These are phyloP conservation scores for Chironomus tentans DNA, from an alignment of 2,888 invertebrate species.

Conservation along the genomic window DNA sequence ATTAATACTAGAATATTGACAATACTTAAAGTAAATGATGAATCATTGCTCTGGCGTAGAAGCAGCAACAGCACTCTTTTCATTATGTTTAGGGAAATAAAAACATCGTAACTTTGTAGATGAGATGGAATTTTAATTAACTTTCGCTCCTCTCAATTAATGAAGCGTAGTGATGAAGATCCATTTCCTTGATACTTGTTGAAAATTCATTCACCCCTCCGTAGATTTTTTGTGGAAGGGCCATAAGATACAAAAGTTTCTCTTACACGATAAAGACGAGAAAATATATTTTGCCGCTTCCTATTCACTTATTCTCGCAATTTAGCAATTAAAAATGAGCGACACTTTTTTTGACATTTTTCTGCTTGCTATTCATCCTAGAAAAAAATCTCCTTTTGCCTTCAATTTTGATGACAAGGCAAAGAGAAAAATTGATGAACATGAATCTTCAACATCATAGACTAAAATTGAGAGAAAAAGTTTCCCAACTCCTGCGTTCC, in stretches of 20 bases:
- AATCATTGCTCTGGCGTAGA: no score
- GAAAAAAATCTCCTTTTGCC: neutral
- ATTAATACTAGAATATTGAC: no score
- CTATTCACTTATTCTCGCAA: neutral
- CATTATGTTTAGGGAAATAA: neutral
- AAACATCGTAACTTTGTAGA: neutral
- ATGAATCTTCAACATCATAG: slow-evolving; percentile 4
- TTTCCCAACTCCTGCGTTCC: no score
- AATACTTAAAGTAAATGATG: no score
- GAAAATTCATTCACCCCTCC: slow-evolving; percentile 22
- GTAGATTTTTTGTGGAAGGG: neutral
- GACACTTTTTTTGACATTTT: neutral
- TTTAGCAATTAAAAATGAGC: slow-evolving; percentile 23
- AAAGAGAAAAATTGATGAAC: slow-evolving; percentile 13
- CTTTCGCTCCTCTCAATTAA: slow-evolving; percentile 21
- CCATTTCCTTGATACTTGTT: slow-evolving; percentile 23
- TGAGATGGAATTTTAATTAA: slow-evolving; percentile 25
- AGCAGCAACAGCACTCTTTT: no score
- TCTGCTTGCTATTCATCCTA: neutral
- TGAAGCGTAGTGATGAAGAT: slow-evolving; percentile 26
- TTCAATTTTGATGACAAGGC: neutral
- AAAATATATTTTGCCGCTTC: neutral
- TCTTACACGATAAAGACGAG: neutral
- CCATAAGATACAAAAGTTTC: neutral
- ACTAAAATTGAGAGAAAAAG: neutral